Evolutionary conservation across 1,140 invertebrate species (phyloP), one percentile per base, ranked within the genome.

Genomic region (Meloidogyne chitwoodi): DNA sequence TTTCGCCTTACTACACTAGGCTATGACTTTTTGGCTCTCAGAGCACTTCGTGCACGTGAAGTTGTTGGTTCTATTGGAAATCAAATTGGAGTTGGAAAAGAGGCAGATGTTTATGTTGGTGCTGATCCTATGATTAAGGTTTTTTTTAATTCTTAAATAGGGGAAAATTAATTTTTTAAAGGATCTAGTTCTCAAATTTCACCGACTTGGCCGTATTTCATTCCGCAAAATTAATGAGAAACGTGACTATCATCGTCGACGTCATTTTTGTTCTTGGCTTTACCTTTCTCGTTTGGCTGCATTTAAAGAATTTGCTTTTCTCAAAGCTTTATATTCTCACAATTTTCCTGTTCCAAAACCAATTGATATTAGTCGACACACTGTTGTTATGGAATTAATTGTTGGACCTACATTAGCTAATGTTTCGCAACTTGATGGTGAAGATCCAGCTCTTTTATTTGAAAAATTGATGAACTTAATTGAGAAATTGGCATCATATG

Each of bases 51-150:
- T 0, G 90, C 92, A 74, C 90, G 93, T 69, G 92, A 91, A 80
- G 90, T 92, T 5, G 90, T 99, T 16, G 89, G 90, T 64, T 93
- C 92, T 16, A 94, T 99, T 89, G 97, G 97, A 12, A 97, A 94
- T 89, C 95, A 99, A 89, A 98, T 99, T 87, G 97, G 96, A 56
- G 93, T 97, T 66, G 97, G 96, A 29, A 99, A 99, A 89, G 96
- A 98, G 88, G 98, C 91, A 34, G 84, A 86, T 75, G 82, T 86
- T 31, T 86, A 84, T 69, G 86, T 86, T 44, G 84, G 79, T 22
- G 84, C 86, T 26, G 84, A 85, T 68, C 74, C 84, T 0, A 79
- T 84, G 22, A 62, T 80, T 16, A 70, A 74, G 34, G 73, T 74
- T 41, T 70, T 11, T 10, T 73, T 73, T n/a, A 19, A 19, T 31